Conservation (phyloP, 1,140 invertebrate species). For the Coptotermes formosanus region DNA sequence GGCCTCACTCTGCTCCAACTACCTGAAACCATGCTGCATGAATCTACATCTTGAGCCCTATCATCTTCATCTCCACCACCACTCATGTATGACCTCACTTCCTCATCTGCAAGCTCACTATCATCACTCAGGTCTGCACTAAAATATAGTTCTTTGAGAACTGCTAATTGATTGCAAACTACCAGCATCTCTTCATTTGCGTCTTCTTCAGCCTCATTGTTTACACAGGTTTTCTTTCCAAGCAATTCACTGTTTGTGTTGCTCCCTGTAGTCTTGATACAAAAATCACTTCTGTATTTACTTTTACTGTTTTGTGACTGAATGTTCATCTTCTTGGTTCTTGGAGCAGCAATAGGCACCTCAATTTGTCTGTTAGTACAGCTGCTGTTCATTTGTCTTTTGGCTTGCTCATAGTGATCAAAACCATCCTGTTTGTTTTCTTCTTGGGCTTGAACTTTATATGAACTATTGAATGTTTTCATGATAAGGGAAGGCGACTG, state of each 20-base stretch:
- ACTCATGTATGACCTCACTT: constrained; percentile 47
- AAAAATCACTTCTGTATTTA: background rate
- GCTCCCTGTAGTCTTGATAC: background rate
- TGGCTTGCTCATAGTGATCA: background rate
- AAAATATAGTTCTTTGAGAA: constrained; percentile 46
- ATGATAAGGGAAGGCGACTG: constrained; percentile 33
- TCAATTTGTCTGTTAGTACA: background rate
- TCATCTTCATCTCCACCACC: constrained; percentile 26
- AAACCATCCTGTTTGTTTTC: background rate
- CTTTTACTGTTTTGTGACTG: background rate
- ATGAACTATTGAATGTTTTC: constrained; percentile 30
- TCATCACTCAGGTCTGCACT: constrained; percentile 41
- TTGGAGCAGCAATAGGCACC: background rate
- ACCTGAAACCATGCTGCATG: constrained; percentile 36
- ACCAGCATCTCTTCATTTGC: background rate
- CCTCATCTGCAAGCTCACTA: constrained; percentile 47
- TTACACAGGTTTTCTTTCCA: background rate
- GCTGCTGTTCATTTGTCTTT: background rate
- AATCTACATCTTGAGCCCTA: constrained; percentile 32
- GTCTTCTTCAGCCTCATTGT: background rate
- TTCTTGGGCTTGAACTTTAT: constrained; percentile 14
- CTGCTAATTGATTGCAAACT: constrained; percentile 43
- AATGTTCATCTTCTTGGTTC: background rate
- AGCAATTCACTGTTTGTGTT: background rate
- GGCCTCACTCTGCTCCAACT: constrained; percentile 37